These are phyloP conservation scores for Onychorhynchus coronatus DNA, from an alignment of 2,113 vertebrate species.

Conservation along the genomic window DNA sequence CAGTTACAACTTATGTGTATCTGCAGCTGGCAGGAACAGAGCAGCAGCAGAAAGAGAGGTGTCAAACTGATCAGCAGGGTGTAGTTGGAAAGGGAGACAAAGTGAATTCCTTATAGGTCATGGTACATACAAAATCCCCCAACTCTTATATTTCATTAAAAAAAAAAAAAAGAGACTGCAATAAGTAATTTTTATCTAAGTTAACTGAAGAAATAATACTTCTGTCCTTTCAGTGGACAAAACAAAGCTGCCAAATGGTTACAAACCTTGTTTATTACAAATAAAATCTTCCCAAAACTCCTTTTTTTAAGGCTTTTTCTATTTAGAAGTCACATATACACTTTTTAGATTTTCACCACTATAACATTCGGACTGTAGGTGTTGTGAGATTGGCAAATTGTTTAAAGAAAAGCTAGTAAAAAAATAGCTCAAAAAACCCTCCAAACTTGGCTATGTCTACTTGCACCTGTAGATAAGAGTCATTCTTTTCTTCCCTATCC, in stretches of 20 bases:
- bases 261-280: background rate
- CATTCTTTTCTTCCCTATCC: background rate
- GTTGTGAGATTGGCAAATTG: background rate
- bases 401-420: background rate
- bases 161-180: background rate
- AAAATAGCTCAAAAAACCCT: background rate
- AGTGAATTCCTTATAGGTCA: background rate
- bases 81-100: background rate
- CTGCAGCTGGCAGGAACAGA: background rate
- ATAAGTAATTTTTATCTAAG: background rate
- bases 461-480: background rate
- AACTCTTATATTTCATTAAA: background rate
- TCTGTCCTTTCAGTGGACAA: background rate
- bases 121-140: accelerated
- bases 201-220: background rate
- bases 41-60: background rate
- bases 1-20: background rate
- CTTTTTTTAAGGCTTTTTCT: background rate
- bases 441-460: background rate
- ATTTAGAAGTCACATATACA: background rate
- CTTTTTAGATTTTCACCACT: background rate
- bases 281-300: background rate
- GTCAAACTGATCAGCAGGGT: background rate
- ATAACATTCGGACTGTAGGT: accelerated
- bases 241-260: background rate